Evolutionary conservation across 2,888 invertebrate species (phyloP), one percentile per base, ranked within the genome.

Genomic region (Drepana falcataria): DNA sequence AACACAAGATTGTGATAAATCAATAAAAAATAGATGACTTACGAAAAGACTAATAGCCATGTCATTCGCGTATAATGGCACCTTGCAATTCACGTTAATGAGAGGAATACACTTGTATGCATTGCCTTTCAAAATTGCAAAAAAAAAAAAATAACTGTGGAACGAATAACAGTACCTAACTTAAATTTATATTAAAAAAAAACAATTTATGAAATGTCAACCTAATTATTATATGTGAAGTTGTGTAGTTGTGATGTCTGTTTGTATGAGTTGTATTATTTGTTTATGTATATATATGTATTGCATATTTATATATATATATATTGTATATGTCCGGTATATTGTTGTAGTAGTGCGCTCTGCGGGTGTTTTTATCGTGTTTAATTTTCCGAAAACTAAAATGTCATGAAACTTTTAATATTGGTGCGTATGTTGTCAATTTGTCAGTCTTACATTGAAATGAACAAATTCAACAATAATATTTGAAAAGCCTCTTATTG

Each of bases 401-500:
- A 9, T 6, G 6, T 2, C 6, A 9, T 63, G 70, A 74, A 78
- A 72, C 64, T 64, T 78, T 68, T 58, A 60, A 76, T 84, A 79
- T 83, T 82, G 90, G 90, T 90, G 90, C 90, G 3, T 87, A 76
- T 81, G 68, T 69, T 74, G 76, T 77, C 70, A 76, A 73, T 69
- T 75, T 75, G 21, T 90, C 89, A 91, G 89, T 90, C 91, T 90
- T 89, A 79, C 73, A 75, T 65, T 76, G 70, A 83, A 73, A 83
- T 61, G 66, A 85, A 80, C 75, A 83, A 83, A 70, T 82, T 82
- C 82, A 81, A 83, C 78, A 75, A 82, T 82, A 81, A 69, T 72
- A 73, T 80, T 77, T 85, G 80, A 87, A 80, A 81, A 89, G 90
- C 91, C 91, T 90, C 90, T 81, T 88, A 79, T 34, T 79, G 89